Conservation (phyloP, 2,113 vertebrate genomes). For the Acanthisitta chloris region DNA sequence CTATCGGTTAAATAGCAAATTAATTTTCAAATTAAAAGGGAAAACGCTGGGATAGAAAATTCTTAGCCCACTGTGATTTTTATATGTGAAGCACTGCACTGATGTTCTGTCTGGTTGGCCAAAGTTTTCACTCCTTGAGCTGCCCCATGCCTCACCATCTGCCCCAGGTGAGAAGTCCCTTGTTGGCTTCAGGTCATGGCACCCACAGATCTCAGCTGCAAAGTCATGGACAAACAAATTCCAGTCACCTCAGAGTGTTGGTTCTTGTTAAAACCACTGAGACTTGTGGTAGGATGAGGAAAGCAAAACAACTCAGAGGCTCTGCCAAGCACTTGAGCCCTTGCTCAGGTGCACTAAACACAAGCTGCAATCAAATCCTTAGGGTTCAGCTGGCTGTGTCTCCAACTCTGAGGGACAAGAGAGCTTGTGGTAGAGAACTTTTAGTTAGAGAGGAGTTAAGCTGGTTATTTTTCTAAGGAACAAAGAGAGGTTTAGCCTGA, state of each 20-base stretch:
- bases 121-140: neutral
- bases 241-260: rapidly evolving
- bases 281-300: neutral
- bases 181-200: neutral
- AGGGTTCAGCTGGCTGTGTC: neutral
- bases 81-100: neutral
- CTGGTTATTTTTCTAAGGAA: neutral
- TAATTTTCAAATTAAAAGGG: neutral
- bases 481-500: neutral
- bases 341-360: neutral
- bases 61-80: neutral
- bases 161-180: neutral
- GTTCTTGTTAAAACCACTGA: neutral
- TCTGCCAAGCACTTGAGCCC: neutral
- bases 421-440: neutral
- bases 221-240: neutral
- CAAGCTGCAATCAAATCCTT: rapidly evolving
- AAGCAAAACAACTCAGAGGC: neutral
- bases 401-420: neutral
- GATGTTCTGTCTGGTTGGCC: neutral
- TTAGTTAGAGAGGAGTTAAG: neutral
- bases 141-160: rapidly evolving
- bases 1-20: neutral
- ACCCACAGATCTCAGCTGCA: neutral
- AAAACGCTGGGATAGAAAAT: neutral